Evolutionary conservation across 2,113 vertebrate species (phyloP).

Genomic region (Clarias macrocephalus): DNA sequence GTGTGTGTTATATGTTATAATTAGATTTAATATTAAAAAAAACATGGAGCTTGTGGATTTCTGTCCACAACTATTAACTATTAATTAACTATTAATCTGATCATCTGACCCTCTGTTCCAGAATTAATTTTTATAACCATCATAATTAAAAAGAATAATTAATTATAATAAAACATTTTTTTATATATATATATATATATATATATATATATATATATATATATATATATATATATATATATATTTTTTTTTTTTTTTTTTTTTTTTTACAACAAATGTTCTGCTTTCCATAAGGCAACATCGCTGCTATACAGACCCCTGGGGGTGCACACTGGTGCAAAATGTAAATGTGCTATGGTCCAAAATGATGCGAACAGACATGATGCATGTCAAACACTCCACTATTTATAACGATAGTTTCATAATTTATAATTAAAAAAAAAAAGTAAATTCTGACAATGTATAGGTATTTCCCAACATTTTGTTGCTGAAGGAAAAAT

Average conservation of each 20-base stretch:
- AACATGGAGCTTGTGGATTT: neutral
- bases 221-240: too few relatives aligned
- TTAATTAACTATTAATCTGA: neutral
- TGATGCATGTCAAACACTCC: neutral
- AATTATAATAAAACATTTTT: too few relatives aligned
- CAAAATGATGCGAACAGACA: neutral
- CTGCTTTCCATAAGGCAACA: neutral
- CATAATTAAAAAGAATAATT: too few relatives aligned
- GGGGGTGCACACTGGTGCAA: neutral
- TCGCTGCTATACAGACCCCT: neutral
- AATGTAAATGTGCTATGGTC: neutral
- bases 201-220: too few relatives aligned
- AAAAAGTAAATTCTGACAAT: too few relatives aligned
- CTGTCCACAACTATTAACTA: too few relatives aligned
- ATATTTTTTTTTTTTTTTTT: too few relatives aligned
- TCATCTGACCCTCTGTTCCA: neutral
- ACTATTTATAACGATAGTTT: neutral
- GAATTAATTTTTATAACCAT: neutral
- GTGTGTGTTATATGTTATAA: neutral
- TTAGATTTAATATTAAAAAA: neutral
- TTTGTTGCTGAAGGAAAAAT: too few relatives aligned
- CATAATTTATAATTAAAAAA: too few relatives aligned
- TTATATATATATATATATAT: neutral
- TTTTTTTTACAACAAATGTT: neutral
- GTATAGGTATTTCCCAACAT: neutral